Evolutionary conservation across 1,140 invertebrate genomes (phyloP).

Genomic region (Venturia canescens): DNA sequence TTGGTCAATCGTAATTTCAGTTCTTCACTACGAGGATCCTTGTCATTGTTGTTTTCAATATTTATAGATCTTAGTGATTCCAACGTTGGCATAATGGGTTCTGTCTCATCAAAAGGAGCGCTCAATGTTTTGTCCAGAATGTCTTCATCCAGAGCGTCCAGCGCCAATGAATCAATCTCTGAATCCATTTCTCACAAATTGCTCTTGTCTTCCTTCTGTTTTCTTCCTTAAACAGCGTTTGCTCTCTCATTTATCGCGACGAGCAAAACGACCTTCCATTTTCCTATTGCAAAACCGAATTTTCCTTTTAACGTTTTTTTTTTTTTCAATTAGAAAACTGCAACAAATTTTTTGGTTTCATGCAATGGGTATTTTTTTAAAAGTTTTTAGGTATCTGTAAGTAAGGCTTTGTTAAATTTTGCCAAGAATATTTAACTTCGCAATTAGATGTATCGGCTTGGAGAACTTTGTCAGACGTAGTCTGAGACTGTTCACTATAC

Average conservation of each 20-base stretch:
- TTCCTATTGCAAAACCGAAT: conserved; percentile 29
- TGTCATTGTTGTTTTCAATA: background rate
- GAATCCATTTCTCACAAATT: conserved; percentile 12
- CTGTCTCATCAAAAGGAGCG: conserved; percentile 19
- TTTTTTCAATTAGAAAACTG: background rate
- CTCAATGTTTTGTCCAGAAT: conserved; percentile 35
- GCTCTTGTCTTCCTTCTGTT: background rate
- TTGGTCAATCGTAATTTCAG: conserved; percentile 42
- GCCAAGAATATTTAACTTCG: conserved; percentile 55
- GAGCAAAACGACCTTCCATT: background rate
- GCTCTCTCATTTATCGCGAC: background rate
- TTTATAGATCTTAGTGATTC: background rate
- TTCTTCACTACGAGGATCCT: conserved; percentile 41
- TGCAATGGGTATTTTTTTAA: background rate
- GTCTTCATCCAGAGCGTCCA: conserved; percentile 36
- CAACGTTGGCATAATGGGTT: conserved; percentile 18
- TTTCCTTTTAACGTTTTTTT: background rate
- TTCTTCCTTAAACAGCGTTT: background rate
- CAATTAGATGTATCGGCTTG: conserved; percentile 51
- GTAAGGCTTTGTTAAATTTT: conserved; percentile 52
- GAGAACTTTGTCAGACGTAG: conserved; percentile 54
- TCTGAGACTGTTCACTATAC: conserved; percentile 57
- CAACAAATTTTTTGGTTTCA: background rate
- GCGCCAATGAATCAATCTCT: background rate
- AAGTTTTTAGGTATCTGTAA: conserved; percentile 18